A percentile compares a stretch with the other conserved stretches of the same genome.
phyloP scores from a whole-genome alignment of 2,888 invertebrate genomes.

The Drosophila leonis region DNA sequence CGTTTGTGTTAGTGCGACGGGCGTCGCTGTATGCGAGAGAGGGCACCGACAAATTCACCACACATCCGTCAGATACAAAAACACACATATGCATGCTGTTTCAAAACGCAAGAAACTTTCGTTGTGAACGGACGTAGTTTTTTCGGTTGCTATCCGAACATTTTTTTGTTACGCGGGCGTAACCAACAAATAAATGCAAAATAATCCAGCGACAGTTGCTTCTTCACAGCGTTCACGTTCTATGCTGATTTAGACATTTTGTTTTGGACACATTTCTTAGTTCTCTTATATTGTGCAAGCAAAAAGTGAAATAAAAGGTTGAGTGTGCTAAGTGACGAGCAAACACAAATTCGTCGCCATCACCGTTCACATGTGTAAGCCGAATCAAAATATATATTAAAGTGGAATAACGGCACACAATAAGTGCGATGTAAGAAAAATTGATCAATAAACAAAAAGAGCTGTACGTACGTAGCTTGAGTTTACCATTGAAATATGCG shows the following conservation, averaged over 20 bases:
- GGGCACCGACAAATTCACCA: constrained; percentile 58
- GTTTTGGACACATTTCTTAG: constrained; percentile 31
- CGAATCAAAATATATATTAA: constrained; percentile 37
- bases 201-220: constrained; percentile 32
- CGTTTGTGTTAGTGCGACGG: constrained; percentile 39
- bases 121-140: constrained; percentile 56
- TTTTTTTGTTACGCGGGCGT: constrained; percentile 69
- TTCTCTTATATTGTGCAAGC: constrained; percentile 31
- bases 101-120: constrained; percentile 53
- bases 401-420: constrained; percentile 37
- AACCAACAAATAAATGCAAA: constrained; percentile 62
- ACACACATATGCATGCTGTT: constrained; percentile 35
- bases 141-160: constrained; percentile 43
- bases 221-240: constrained; percentile 36
- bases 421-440: constrained; percentile 29
- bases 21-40: constrained; percentile 46
- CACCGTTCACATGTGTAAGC: constrained; percentile 46
- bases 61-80: constrained; percentile 49
- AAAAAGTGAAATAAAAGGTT: constrained; percentile 21
- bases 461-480: constrained; percentile 34
- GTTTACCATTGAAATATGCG: constrained; percentile 1
- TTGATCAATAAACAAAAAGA: constrained; percentile 39
- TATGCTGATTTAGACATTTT: constrained; percentile 44
- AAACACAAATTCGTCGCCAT: constrained; percentile 36
- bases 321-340: constrained; percentile 42